Evolutionary conservation across 2,113 vertebrate genomes (phyloP).

Genomic region (Sminthopsis crassicaudata): DNA sequence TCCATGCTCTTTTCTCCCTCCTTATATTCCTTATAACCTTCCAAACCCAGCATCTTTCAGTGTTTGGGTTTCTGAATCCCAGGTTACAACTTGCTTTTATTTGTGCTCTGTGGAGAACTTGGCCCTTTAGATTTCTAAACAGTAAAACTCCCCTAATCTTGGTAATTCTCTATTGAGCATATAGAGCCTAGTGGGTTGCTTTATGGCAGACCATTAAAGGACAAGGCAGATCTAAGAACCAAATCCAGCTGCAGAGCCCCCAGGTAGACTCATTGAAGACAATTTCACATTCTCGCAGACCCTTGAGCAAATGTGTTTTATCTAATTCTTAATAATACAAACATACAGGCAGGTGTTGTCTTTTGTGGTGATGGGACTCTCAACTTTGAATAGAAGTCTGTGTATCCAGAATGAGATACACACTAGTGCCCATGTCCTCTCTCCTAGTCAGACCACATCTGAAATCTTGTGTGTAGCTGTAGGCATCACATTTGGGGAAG

Average conservation of each 20-base stretch:
- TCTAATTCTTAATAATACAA: no score
- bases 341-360: no score
- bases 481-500: neutral
- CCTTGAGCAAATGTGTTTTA: neutral
- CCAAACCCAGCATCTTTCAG: neutral
- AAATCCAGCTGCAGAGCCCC: fast-evolving
- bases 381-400: no score
- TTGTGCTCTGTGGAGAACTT: neutral
- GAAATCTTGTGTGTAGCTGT: neutral
- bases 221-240: neutral
- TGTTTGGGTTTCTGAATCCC: neutral
- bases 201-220: neutral
- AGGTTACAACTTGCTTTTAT: neutral
- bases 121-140: neutral
- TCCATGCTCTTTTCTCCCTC: neutral
- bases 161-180: fast-evolving
- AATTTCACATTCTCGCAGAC: neutral
- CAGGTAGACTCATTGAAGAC: fast-evolving
- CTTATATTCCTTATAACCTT: neutral
- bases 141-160: neutral
- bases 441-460: neutral
- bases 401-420: no score
- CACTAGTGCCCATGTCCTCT: no score
- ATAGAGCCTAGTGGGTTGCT: neutral
- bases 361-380: no score